Evolutionary conservation across 2,888 invertebrate genomes (phyloP), one percentile per base, ranked within the genome.

Genomic region (Tetropium fuscum): DNA sequence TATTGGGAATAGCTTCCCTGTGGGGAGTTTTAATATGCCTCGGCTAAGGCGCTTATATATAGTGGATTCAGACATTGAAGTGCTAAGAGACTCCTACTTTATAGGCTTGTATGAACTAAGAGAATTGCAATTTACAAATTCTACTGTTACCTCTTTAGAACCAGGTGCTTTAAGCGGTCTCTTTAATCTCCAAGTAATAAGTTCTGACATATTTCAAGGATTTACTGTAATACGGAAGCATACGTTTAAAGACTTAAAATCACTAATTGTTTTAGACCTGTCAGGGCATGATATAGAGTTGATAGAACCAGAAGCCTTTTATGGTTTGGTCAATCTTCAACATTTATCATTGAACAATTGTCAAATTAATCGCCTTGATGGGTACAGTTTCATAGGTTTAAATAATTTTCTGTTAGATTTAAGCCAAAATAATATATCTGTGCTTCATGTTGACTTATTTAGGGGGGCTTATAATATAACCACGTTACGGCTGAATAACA

Each of bases 251-350:
- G 55, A 55, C 18, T 22, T 56, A 41, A 38, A 22, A n/a, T 56
- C 48, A 10, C 4, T 56, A 4, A 4, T 10, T 11, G 7, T 32
- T 1, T 20, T 56, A 8, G 32, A 48, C 41, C 27, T 48, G 10
- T 56, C 56, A 3, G 41, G 41, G 1, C 30, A 41, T 5, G 15
- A 10, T 11, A 11, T 56, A 4, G 20, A 10, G 2, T n/a, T 56
- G 30, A 48, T 48, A 3, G 56, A 56, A 43, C 48, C 56, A 4
- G 25, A 40, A 48, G 41, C 56, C 1, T 56, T 56, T 13, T 15
- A 20, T 8, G 55, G 55, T 25, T 55, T 55, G 19, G n/a, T 13
- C 7, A 38, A 25, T 19, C 8, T 47, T 13, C 4, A 47, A n/a
- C 7, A 30, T 5, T 27, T 55, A 20, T 27, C 10, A 0, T 8